Evolutionary conservation across 2,113 vertebrate genomes (phyloP), one percentile per base, ranked within the genome.

Genomic region (Electrona antarctica): DNA sequence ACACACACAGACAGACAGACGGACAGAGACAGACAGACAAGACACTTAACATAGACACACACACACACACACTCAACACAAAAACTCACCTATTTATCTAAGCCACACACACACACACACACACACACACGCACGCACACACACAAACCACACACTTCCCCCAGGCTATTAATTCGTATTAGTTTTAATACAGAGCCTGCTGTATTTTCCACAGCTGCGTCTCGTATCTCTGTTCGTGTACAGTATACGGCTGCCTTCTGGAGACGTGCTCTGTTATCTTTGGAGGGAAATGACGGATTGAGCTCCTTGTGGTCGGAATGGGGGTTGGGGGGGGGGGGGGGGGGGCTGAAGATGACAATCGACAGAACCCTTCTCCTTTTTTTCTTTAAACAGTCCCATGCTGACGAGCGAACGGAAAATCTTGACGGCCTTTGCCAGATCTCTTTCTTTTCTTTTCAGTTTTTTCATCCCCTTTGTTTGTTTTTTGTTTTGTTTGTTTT

Each of bases 151-250:
- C 64, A 52, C 68, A 4, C 63, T 77, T 21, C 55, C 77, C 69
- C 4, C 47, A 67, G 56, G 74, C 69, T 64, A 57, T 67, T 65
- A 60, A 64, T 66, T 82, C 51, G 14, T 74, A 61, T 67, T 69
- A 29, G 71, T 70, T 80, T 82, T 60, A 80, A 80, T 64, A 70
- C 69, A 57, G 41, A 57, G 48, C 55, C 33, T 12, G 6, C 83
- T 82, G 56, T 81, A 86, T 76, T 86, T 88, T 82, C 80, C 84
- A 70, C 28, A 55, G 69, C 61, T 81, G 45, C 58, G 14, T 80
- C 63, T 41, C 64, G 68, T 64, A 60, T 81, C 69, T 79, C 60
- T 69, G 64, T 41, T 41, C 3, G 3, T 41, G 33, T 41, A 41
- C 33, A 41, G 33, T 41, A 60, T 81, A 81, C 75, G 72, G 80